Percentiles rank a stretch among this genome's conserved stretches.
These are phyloP conservation scores for Carduelis carduelis DNA, from an alignment of 2,797 vertebrate genomes.

Conservation along the genomic window DNA sequence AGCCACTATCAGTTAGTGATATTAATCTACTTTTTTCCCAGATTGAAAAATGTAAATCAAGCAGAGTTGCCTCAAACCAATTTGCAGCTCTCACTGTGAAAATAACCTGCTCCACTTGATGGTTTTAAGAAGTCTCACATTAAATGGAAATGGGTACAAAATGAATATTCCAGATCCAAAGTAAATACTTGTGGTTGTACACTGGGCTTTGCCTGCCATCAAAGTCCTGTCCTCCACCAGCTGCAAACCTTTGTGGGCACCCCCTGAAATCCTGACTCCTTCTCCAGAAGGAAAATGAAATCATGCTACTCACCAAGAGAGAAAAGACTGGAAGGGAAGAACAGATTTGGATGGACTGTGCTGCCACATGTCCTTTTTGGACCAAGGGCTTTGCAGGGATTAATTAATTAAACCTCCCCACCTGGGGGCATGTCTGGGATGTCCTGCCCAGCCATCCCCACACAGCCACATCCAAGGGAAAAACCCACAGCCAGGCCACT, in stretches of 20 bases:
- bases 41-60: slow-evolving; percentile 70
- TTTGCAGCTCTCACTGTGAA: slow-evolving; percentile 65
- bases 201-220: neutral
- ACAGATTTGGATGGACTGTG: neutral
- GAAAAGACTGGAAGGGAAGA: neutral
- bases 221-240: neutral
- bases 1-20: slow-evolving; percentile 42
- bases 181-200: neutral
- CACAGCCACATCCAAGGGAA: fast-evolving
- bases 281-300: neutral
- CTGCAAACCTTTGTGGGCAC: neutral
- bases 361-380: neutral
- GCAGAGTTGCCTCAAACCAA: slow-evolving; percentile 50
- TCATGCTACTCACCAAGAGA: neutral
- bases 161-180: slow-evolving; percentile 59
- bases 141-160: slow-evolving; percentile 51
- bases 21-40: slow-evolving; percentile 53
- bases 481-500: neutral
- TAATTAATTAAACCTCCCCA: neutral
- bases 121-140: slow-evolving; percentile 42
- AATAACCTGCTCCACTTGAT: slow-evolving; percentile 63
- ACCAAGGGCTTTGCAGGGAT: neutral
- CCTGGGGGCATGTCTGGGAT: neutral
- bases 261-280: neutral
- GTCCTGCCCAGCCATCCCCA: neutral